phyloP scores from a whole-genome alignment of 2,113 vertebrate genomes.

The Clarias macrocephalus region DNA sequence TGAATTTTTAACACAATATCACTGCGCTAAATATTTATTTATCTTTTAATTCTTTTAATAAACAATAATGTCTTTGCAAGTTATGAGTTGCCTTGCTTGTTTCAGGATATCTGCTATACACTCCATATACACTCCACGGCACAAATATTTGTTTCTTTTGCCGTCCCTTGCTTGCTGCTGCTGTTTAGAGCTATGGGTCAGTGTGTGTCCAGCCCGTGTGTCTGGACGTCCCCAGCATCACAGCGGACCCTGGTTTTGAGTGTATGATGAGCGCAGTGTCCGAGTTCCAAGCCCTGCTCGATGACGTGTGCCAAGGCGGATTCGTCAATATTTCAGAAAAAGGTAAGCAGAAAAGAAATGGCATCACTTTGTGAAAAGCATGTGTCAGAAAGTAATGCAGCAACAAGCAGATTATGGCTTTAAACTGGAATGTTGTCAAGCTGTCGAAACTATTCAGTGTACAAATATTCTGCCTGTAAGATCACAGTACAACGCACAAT shows the following conservation, averaged over 20 bases:
- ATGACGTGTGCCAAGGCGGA: slow-evolving; percentile 72
- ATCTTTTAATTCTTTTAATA: too few species aligned
- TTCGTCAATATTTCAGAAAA: slow-evolving; percentile 71
- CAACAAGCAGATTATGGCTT: not conserved
- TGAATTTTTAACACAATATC: too few species aligned
- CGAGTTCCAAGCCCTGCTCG: slow-evolving; percentile 69
- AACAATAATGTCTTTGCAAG: not conserved
- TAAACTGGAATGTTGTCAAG: not conserved
- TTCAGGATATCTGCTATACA: not conserved
- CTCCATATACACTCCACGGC: not conserved
- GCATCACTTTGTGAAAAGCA: not conserved
- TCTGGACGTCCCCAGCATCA: slow-evolving; percentile 53
- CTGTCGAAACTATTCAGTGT: not conserved
- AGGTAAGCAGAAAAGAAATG: slow-evolving; percentile 54
- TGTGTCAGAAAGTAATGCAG: not conserved
- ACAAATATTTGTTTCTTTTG: not conserved
- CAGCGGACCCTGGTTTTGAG: slow-evolving; percentile 55
- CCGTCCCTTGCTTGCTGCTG: slow-evolving; percentile 14
- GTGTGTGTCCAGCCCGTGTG: slow-evolving; percentile 59
- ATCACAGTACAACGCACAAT: not conserved
- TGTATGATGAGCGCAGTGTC: slow-evolving; percentile 62
- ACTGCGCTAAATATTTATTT: too few species aligned
- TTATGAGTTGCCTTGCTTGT: not conserved
- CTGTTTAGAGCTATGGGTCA: slow-evolving; percentile 64
- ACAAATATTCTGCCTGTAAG: not conserved